A percentile compares a stretch with the other conserved stretches of the same genome.
phyloP scores from a whole-genome alignment of 2,888 invertebrate species.

The Pollenia griseotomentosa region DNA sequence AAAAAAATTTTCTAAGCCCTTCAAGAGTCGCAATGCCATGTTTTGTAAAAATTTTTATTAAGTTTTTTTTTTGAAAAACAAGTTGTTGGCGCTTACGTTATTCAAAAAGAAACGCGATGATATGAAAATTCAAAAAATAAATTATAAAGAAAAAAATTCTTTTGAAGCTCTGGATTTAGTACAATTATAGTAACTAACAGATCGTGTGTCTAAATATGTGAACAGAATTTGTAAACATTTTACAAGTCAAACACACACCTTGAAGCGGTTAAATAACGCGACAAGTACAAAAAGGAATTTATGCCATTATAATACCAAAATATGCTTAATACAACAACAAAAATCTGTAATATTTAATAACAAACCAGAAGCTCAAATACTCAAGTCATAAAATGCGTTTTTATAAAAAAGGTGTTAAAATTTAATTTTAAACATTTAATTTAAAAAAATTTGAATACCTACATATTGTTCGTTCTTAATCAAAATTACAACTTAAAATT shows the following conservation, averaged over 20 bases:
- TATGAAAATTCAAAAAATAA: too few species aligned
- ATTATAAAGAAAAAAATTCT: neutral
- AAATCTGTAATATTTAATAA: neutral
- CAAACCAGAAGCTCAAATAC: neutral
- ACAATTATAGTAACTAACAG: conserved; percentile 24
- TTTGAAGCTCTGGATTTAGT: neutral
- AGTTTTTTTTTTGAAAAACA: too few species aligned
- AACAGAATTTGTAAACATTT: conserved; percentile 28
- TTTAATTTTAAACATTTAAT: neutral
- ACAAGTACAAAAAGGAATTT: conserved; percentile 23
- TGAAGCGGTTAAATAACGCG: conserved; percentile 28
- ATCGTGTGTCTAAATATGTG: conserved; percentile 33
- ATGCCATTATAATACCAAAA: conserved; percentile 6
- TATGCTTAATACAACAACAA: neutral
- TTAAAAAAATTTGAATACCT: too few species aligned
- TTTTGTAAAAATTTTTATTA: too few species aligned
- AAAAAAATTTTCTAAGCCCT: too few species aligned
- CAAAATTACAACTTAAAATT: neutral
- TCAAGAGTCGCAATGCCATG: too few species aligned
- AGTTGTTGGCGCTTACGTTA: too few species aligned
- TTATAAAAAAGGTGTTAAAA: neutral
- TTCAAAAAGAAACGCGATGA: too few species aligned
- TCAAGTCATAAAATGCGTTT: neutral
- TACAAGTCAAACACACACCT: conserved; percentile 23
- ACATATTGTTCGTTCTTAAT: too few species aligned